Evolutionary conservation across 2,113 vertebrate species (phyloP).

Genomic region (Raja brachyura): DNA sequence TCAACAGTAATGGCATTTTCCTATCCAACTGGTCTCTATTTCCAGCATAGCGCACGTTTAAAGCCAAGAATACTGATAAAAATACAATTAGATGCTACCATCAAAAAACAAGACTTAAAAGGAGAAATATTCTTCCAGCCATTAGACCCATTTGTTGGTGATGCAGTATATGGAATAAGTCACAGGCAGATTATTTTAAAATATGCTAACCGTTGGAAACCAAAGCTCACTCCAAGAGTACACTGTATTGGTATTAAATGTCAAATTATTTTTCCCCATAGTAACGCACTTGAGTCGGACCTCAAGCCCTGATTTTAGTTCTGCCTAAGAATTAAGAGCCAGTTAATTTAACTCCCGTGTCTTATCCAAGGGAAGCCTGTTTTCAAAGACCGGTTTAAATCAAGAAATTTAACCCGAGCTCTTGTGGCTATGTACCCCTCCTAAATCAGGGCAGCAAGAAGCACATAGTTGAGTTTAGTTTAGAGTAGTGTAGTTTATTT

Average conservation of each 20-base stretch:
- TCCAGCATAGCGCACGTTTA: background rate
- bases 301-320: background rate
- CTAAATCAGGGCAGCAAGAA: background rate
- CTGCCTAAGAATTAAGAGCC: background rate
- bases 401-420: background rate
- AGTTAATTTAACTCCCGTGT: background rate
- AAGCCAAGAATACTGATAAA: background rate
- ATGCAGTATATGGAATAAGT: background rate
- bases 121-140: background rate
- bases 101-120: constrained; percentile 13
- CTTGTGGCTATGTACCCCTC: background rate
- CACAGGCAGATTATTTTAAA: background rate
- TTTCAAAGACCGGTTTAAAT: background rate
- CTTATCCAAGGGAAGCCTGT: background rate
- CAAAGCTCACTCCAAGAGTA: background rate
- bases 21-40: background rate
- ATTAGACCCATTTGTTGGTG: background rate
- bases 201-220: background rate
- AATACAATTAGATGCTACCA: background rate
- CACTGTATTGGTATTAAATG: background rate
- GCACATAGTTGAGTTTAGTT: too few species aligned
- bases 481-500: too few species aligned
- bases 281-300: background rate
- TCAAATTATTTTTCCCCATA: background rate
- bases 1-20: background rate